Conservation (phyloP, 1,140 invertebrate species). For the Zaprionus inermis region DNA sequence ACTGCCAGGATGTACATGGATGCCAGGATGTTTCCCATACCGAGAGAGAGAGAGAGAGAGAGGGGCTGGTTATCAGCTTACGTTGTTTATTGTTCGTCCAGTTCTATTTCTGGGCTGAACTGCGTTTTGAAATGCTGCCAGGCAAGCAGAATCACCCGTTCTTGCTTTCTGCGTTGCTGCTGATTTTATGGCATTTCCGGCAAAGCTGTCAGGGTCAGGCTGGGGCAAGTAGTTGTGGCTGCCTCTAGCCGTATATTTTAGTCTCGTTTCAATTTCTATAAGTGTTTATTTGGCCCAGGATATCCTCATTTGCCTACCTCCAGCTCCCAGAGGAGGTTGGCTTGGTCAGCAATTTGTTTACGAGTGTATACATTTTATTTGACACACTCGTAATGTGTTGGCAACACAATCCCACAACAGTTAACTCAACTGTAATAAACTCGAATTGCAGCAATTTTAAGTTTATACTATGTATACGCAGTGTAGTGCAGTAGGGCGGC, state of each 20-base stretch:
- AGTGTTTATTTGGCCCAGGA: conserved; percentile 35
- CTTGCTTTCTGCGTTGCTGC: background rate
- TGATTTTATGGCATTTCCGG: conserved; percentile 28
- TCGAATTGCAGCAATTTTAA: conserved; percentile 23
- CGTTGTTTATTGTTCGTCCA: conserved; percentile 11
- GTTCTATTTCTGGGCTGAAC: no score
- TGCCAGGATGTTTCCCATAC: conserved; percentile 6
- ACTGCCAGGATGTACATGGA: background rate
- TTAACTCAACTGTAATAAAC: conserved; percentile 9
- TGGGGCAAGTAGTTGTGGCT: background rate
- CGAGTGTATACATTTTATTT: conserved; percentile 19
- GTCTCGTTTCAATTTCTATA: conserved; percentile 24
- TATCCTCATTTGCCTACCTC: conserved; percentile 36
- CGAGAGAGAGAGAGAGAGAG: background rate
- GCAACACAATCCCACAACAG: conserved; percentile 9
- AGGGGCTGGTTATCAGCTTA: conserved; percentile 16
- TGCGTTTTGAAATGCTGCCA: conserved; percentile 9
- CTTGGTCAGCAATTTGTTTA: conserved; percentile 31
- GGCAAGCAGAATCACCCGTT: background rate
- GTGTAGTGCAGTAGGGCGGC: background rate
- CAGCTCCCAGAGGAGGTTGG: background rate
- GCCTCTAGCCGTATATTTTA: conserved; percentile 22
- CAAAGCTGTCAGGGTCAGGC: conserved; percentile 1
- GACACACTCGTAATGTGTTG: conserved; percentile 20
- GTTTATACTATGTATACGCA: background rate